Base-by-base conservation (phyloP, 2,113 vertebrate species). In the Orcinus orca region DNA sequence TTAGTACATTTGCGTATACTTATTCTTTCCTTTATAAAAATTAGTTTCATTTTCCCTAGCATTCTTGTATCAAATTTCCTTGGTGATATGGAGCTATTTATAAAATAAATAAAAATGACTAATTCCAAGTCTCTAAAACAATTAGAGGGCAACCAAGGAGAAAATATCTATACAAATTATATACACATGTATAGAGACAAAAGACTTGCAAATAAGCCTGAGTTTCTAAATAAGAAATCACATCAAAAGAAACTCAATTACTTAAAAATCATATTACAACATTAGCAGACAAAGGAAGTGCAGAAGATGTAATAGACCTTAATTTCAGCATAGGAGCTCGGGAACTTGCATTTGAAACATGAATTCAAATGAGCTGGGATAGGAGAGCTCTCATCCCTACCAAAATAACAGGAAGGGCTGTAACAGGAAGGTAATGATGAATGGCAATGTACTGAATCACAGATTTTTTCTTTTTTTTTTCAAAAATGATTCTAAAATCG, bases 251-350 rank as follows among this genome's bases (percentile, higher is more conserved):
- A 97, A 97, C 73, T 95, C 88, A 96, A 96, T 97, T 97, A 93
- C 87, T 96, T 93, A 88, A 95, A 97, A 96, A 96, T 95, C 76
- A 80, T 85, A 94, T 97, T 97, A 97, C 55, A 88, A 71, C 20
- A 33, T 90, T 84, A 95, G 63, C 93, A 97, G 96, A 93, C 94
- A 97, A 97, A 97, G 97, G 89, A 98, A 98, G 86, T 84, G 38
- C 70, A 93, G 88, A 97, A 95, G 84, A 97, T 96, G 70, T 90
- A 97, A 96, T 23, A 87, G 91, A 60, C 85, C 79, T 96, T 97
- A 97, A 97, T 98, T 97, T 98, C 97, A 97, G 93, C 95, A 90
- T 76, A 86, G 86, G 62, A 80, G 89, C 73, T 93, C 93, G 89
- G 93, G 91, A 95, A 93, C 50, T 80, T 82, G 95, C 68, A 36